Base-by-base conservation (phyloP, 2,797 vertebrate genomes). In the Phylloscopus collybita region DNA sequence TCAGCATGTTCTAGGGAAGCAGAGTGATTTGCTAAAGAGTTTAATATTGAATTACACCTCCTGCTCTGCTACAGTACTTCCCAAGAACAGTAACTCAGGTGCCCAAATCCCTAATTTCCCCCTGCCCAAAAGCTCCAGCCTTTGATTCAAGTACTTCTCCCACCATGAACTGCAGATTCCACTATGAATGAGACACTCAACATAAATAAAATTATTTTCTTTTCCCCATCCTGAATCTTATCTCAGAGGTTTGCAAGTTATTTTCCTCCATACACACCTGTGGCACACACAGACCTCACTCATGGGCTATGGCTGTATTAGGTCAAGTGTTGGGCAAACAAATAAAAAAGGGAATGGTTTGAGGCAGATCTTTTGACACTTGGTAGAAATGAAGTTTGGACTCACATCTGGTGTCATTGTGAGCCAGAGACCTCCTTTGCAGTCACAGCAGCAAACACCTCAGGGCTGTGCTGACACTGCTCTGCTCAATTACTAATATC, bases 381-480 rank as follows among this genome's bases (percentile, higher is more conserved):
- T 6, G 3, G 60, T 3, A 2, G 1, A 8, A 61, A 22, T 0
- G 3, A 60, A 45, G 17, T n/a, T 6, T 51, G 27, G 38, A 4
- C 47, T 61, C 59, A 59, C 36, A 74, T 26, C 13, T 7, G 2
- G 15, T 16, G 13, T 15, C 22, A 25, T 17, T 1, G 22, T 12
- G 16, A 23, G 12, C 32, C 47, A 34, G 27, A 6, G 11, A 12
- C 7, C 25, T 40, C 57, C 42, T 30, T 5, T n/a, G 34, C 1
- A 4, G 29, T 22, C 2, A 0, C 27, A 81, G 64, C 56, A 73
- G 47, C 29, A 34, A 65, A 8, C 16, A 25, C 8, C n/a, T 47
- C 60, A 49, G 65, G 44, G 19, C 42, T 56, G 54, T 15, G 50
- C 54, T 64, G 9, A 30, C 23, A 11, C 17, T 20, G 14, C 36